phyloP scores from a whole-genome alignment of 1,140 invertebrate genomes.

The Drosophila pectinifera region DNA sequence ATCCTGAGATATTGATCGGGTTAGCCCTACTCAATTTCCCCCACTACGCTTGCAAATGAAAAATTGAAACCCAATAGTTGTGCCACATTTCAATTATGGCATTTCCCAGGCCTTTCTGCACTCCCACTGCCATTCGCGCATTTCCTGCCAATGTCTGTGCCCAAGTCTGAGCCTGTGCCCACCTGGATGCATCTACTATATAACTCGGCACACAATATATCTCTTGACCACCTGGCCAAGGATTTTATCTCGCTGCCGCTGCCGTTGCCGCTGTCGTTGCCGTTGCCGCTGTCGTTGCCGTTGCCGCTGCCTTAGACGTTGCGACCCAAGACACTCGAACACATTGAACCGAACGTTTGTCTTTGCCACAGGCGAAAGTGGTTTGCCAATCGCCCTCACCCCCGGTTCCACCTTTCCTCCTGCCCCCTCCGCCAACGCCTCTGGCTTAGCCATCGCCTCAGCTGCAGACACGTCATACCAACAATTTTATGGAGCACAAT shows the following conservation, averaged over 20 bases:
- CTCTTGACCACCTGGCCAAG: slow-evolving; percentile 51
- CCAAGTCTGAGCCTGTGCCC: slow-evolving; percentile 26
- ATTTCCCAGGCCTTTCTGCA: slow-evolving; percentile 24
- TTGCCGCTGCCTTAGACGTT: not conserved
- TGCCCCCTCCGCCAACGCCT: not conserved
- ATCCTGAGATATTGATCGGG: not conserved
- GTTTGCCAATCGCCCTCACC: slow-evolving; percentile 43
- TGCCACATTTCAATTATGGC: slow-evolving; percentile 33
- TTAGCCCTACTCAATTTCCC: not conserved
- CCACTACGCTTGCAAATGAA: not conserved
- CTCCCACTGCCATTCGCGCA: slow-evolving; percentile 7
- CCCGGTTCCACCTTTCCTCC: not conserved
- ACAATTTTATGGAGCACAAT: slow-evolving; percentile 70
- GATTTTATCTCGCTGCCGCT: slow-evolving; percentile 35
- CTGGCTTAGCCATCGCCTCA: slow-evolving; percentile 6
- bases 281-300: slow-evolving; percentile 8
- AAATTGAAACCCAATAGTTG: slow-evolving; percentile 11
- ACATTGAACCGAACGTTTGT: slow-evolving; percentile 35
- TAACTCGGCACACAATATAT: slow-evolving; percentile 47
- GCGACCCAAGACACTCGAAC: slow-evolving; percentile 28
- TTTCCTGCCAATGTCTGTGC: slow-evolving; percentile 7
- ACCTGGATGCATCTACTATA: slow-evolving; percentile 45
- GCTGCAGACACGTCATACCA: slow-evolving; percentile 29
- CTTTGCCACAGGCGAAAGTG: slow-evolving; percentile 64
- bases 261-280: slow-evolving; percentile 8